Evolutionary conservation across 2,797 vertebrate species (phyloP).

Genomic region (Graptemys geographica): DNA sequence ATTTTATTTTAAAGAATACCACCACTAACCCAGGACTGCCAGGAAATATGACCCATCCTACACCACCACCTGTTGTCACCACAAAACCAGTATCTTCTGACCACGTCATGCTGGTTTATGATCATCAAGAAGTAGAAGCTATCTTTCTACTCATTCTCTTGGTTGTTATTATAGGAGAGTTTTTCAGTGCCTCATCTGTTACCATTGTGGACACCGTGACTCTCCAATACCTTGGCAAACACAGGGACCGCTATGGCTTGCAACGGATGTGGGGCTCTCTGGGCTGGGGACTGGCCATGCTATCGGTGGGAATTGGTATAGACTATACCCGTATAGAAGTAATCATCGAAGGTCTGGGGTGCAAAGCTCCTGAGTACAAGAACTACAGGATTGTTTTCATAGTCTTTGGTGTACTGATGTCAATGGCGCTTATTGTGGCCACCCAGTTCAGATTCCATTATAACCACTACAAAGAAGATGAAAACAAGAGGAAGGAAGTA

Average conservation of each 20-base stretch:
- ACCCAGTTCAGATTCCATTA: constrained; percentile 95
- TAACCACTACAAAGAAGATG: constrained; percentile 74
- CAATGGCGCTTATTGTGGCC: constrained; percentile 89
- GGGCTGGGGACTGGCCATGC: constrained; percentile 97
- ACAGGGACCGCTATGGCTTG: constrained; percentile 94
- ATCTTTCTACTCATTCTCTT: constrained; percentile 95
- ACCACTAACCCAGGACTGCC: background rate
- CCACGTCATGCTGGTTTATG: constrained; percentile 82
- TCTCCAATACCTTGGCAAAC: constrained; percentile 93
- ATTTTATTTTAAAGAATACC: constrained; percentile 32
- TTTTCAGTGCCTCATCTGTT: constrained; percentile 96
- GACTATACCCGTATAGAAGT: constrained; percentile 89
- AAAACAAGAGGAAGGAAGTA: constrained; percentile 74
- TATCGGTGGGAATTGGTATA: constrained; percentile 95
- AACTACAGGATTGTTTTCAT: constrained; percentile 97
- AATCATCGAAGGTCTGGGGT: constrained; percentile 84
- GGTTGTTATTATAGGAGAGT: constrained; percentile 96
- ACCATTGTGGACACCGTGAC: constrained; percentile 98
- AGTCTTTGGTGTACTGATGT: constrained; percentile 95
- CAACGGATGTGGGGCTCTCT: constrained; percentile 99
- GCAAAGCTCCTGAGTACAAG: constrained; percentile 87
- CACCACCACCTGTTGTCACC: constrained; percentile 44
- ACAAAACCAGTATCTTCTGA: constrained; percentile 67
- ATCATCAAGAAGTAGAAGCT: constrained; percentile 89
- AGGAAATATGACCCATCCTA: constrained; percentile 14